Base-by-base conservation (phyloP, 2,888 invertebrate genomes). In the Nemoura dubitans region DNA sequence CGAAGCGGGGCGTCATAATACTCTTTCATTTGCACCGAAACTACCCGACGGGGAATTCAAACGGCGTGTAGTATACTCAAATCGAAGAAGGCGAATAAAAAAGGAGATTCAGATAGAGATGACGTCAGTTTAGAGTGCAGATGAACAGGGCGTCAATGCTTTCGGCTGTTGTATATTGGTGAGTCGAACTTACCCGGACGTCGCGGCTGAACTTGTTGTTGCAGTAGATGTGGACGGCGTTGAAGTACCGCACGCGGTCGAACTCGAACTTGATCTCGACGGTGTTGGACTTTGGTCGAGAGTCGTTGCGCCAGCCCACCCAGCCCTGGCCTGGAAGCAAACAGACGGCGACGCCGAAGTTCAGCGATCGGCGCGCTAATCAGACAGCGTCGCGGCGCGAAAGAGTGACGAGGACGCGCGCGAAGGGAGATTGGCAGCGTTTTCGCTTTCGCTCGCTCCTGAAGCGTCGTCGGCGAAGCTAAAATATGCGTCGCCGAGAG, bases 261-360 rank as follows among this genome's bases (percentile, higher is more conserved):
- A 98, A 98, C 91, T 97, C 97, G 92, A 96, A 96, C 87, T 93
- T 93, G 89, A 96, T 93, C 89, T 95, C 94, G 0, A 96, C 94
- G 0, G 95, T 94, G 89, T 93, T 92, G 42, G 92, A 92, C 80
- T 93, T 92, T 59, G 59, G 14, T 2, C 95, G 92, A 0, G 95
- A 94, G 90, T 96, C 96, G 91, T 96, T 96, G 90, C 95, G 94
- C 98, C 98, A 98, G 0, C 98, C 98, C 42, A 98, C 95, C 98
- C 98, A 98, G 85, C 97, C 96, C 90, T 96, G 96, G 29, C 94
- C 94, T 91, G 89, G 28, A 88, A 89, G 59, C 25, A 78, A 10
- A 78, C 78, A 78, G 1, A 16, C 78, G 26, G 5, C n/a, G 25
- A 28, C 78, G 21, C 21, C 59, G 59, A 3, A 21, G 25, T 78